A percentile compares a stretch with the other conserved stretches of the same genome.
phyloP scores from a whole-genome alignment of 37 sponge, comb jelly and placozoan genomes.

The Spongilla lacustris region DNA sequence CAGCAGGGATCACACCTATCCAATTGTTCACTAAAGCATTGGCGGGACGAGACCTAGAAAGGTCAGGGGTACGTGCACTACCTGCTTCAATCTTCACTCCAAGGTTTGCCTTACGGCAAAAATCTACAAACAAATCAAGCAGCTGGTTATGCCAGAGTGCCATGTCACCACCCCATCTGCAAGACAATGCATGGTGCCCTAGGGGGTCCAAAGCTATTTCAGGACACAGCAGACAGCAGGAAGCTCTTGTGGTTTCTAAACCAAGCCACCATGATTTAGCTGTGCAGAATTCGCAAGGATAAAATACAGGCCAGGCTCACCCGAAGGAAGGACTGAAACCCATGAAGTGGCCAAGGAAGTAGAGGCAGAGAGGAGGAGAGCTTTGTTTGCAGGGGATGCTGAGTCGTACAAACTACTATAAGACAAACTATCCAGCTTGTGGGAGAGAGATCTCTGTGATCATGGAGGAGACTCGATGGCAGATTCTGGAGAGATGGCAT shows the following conservation, averaged over 20 bases:
- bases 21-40: neutral
- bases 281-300: neutral
- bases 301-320: neutral
- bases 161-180: neutral
- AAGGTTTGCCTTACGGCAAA: neutral
- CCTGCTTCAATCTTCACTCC: neutral
- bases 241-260: neutral
- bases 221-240: neutral
- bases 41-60: neutral
- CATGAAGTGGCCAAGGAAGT: neutral
- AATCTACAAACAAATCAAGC: neutral
- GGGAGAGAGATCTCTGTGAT: neutral
- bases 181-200: neutral
- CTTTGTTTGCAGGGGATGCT: neutral
- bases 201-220: neutral
- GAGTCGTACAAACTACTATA: neutral
- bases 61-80: neutral
- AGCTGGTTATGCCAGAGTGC: neutral
- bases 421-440: neutral
- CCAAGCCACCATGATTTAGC: neutral
- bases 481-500: neutral
- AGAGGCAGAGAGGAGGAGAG: neutral
- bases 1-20: neutral
- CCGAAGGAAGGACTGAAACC: neutral
- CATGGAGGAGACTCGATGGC: neutral